Percentiles rank a stretch among this genome's conserved stretches.
Evolutionary conservation across 2,797 vertebrate species (phyloP).

Genomic region (Chaunax sp.): DNA sequence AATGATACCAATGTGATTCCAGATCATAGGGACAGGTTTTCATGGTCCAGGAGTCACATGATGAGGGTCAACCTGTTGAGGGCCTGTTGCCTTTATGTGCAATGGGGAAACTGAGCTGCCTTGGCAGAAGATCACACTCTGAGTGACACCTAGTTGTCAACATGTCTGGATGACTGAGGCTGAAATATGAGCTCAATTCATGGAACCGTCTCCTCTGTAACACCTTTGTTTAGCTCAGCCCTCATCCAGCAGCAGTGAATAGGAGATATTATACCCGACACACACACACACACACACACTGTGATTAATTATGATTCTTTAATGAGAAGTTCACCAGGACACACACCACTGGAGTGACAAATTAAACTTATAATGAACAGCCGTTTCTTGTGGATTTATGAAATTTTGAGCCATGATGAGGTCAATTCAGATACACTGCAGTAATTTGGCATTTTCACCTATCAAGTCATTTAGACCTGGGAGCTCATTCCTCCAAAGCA

Average conservation of each 20-base stretch:
- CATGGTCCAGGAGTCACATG: no score
- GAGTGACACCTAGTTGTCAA: no score
- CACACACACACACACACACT: slow-evolving; percentile 13
- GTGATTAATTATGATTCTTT: slow-evolving; percentile 74
- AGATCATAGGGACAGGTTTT: no score
- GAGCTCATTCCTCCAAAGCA: slow-evolving; percentile 39
- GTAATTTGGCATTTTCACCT: slow-evolving; percentile 59
- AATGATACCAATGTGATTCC: no score
- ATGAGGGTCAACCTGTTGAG: no score
- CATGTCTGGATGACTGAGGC: neutral
- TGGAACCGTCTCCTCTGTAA: slow-evolving; percentile 8
- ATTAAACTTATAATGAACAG: slow-evolving; percentile 75
- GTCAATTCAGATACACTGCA: slow-evolving; percentile 51
- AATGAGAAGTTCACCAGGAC: slow-evolving; percentile 73
- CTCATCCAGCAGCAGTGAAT: slow-evolving; percentile 5
- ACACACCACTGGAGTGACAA: slow-evolving; percentile 77
- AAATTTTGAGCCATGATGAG: slow-evolving; percentile 63
- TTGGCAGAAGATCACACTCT: no score
- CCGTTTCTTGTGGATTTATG: slow-evolving; percentile 64
- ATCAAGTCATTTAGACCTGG: slow-evolving; percentile 30
- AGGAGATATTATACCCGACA: slow-evolving; percentile 24
- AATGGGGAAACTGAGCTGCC: no score
- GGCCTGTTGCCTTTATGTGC: no score
- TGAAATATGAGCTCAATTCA: no score
- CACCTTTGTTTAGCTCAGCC: slow-evolving; percentile 13